Evolutionary conservation across 2,888 invertebrate species (phyloP), one percentile per base, ranked within the genome.

Genomic region (Coecobrya sp.): DNA sequence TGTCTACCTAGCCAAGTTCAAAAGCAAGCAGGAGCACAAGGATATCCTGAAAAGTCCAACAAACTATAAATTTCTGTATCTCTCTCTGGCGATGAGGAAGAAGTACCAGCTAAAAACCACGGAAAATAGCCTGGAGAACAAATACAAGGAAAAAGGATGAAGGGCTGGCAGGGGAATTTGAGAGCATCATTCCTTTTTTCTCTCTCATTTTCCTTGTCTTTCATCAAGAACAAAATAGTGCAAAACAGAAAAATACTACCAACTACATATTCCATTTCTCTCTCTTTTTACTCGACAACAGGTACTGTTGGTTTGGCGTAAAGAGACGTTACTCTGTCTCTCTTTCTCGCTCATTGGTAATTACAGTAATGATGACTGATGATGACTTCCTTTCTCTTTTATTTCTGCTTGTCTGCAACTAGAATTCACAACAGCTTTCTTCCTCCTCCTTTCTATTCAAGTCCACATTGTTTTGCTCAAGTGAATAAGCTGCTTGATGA

Each of bases 291-390:
- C n/a, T 27, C 4, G 4, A 30, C 30, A 68, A 30, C 25, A 30
- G 30, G 30, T 68, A 25, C 13, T 16, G 68, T 27, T 13, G 11
- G 27, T 25, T 68, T 25, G 2, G 36, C 36, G 25, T 25, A 22
- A 62, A 62, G 22, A 16, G 25, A 11, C 2, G 8, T 62, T 62
- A 62, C 19, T 73, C 45, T 70, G n/a, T 25, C 13, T 70, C 36
- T 70, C 70, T 45, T 19, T 45, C 73, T 73, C 49, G 11, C 76
- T 76, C 73, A n/a, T 49, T 49, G 49, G 76, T 76, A 76, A 76
- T 76, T 76, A 76, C 76, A 22, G 76, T 76, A 76, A 76, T 76
- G 76, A 76, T 76, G 76, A 76, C 76, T 76, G 76, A 76, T 76
- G 76, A 76, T 76, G 76, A 76, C 76, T 76, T 76, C 49, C 49